Percentiles rank a stretch among this genome's conserved stretches.
Evolutionary conservation across 92 coral and sea anemone species (phyloP).

Genomic region (Actinostola sp.): DNA sequence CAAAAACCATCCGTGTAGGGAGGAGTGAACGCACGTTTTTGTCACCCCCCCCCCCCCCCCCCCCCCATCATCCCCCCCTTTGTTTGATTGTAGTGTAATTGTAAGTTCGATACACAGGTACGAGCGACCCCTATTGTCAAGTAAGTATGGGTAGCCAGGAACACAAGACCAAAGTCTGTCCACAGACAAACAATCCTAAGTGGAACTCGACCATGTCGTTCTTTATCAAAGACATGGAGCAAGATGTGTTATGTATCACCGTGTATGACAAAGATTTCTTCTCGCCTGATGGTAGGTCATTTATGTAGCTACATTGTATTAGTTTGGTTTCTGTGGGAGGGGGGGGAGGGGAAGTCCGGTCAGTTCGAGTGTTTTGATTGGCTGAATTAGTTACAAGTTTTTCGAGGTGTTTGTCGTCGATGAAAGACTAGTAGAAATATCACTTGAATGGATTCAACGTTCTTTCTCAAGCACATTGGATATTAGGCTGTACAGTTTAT

Average conservation of each 20-base stretch:
- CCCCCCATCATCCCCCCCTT: neutral
- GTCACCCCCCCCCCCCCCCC: neutral
- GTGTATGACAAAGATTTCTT: conserved; percentile 95
- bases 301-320: neutral
- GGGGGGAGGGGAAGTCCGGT: no score
- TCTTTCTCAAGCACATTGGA: no score
- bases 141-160: conserved; percentile 99
- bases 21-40: no score
- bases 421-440: no score
- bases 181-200: conserved; percentile 93
- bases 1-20: no score
- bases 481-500: no score
- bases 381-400: no score
- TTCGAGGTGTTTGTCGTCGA: no score
- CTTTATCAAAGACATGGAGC: conserved; percentile 78
- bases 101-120: conserved; percentile 54
- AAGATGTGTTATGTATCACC: conserved; percentile 93
- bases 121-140: conserved; percentile 96
- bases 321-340: no score
- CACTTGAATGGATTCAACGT: no score
- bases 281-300: conserved; percentile 90
- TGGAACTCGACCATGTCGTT: conserved; percentile 93
- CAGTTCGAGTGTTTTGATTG: no score
- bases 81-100: neutral
- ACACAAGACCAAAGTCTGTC: conserved; percentile 84